phyloP scores from a whole-genome alignment of 2,113 vertebrate species.

The Otocyon megalotis region DNA sequence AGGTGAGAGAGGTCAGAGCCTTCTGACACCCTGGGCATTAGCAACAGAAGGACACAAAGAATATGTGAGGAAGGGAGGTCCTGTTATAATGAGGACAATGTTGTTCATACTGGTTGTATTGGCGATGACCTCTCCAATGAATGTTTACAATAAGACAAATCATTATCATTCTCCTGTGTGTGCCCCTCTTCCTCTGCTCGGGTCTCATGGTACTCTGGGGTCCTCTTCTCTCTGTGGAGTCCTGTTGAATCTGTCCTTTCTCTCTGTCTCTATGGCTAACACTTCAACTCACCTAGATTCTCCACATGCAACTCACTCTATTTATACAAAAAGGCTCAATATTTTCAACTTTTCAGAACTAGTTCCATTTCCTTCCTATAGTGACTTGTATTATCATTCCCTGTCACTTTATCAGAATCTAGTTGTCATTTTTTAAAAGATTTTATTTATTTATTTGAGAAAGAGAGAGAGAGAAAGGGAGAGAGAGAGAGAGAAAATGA shows the following conservation, averaged over 20 bases:
- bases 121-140: not conserved
- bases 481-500: too few relatives aligned
- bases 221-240: not conserved
- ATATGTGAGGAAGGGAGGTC: not conserved
- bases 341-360: not conserved
- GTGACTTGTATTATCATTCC: not conserved
- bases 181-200: too few relatives aligned
- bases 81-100: not conserved
- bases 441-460: too few relatives aligned
- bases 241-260: not conserved
- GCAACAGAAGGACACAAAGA: not conserved
- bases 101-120: not conserved
- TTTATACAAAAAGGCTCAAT: not conserved
- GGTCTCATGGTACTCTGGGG: not conserved
- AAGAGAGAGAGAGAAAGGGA: too few relatives aligned
- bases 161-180: not conserved
- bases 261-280: not conserved
- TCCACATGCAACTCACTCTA: not conserved
- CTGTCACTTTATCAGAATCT: not conserved
- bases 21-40: not conserved
- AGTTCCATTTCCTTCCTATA: not conserved
- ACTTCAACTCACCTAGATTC: not conserved
- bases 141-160: not conserved
- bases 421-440: too few relatives aligned
- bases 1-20: not conserved